Evolutionary conservation across 1,140 invertebrate species (phyloP), one percentile per base, ranked within the genome.

Genomic region (Lordiphosa stackelbergi): DNA sequence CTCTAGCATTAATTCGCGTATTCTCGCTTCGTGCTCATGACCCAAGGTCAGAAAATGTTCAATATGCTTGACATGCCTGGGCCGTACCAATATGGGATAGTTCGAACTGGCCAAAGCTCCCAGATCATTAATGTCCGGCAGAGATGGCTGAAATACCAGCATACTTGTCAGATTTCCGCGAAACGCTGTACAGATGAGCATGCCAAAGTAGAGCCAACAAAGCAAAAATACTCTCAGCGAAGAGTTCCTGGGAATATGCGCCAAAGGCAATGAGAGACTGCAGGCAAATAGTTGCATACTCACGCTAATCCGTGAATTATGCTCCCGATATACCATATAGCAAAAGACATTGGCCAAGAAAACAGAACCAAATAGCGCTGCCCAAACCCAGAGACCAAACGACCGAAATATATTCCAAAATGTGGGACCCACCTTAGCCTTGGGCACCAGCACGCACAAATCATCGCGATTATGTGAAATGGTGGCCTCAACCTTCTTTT

Each of bases 361-460:
- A 2, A 87, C 13, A 5, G 70, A 66, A 0, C 63, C 19, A 0
- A 68, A 38, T 3, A 86, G 73, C 0, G 55, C 41, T 2, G 56
- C 5, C 86, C 86, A 87, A 11, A 85, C 84, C 34, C 45, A 22
- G 0, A 45, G 7, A 1, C 66, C 54, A 38, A 87, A 87, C 0
- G 86, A 73, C 4, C 77, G 74, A 53, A 87, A 87, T 9, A 87
- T 59, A 34, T 87, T 87, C 81, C 83, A 85, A 40, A 87, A 77
- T 0, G 58, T 53, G 0, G 81, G 53, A 6, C 83, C 81, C 4
- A 57, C 31, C 13, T 69, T 65, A 1, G 77, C 69, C 34, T 85
- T 85, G 5, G 86, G 85, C 3, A 87, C 85, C 24, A 87, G 59
- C 13, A 86, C 71, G 16, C 85, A 87, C 4, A 87, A 45, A 56